Evolutionary conservation across 1,140 invertebrate species (phyloP).

Genomic region (Drosophila kanapiae): DNA sequence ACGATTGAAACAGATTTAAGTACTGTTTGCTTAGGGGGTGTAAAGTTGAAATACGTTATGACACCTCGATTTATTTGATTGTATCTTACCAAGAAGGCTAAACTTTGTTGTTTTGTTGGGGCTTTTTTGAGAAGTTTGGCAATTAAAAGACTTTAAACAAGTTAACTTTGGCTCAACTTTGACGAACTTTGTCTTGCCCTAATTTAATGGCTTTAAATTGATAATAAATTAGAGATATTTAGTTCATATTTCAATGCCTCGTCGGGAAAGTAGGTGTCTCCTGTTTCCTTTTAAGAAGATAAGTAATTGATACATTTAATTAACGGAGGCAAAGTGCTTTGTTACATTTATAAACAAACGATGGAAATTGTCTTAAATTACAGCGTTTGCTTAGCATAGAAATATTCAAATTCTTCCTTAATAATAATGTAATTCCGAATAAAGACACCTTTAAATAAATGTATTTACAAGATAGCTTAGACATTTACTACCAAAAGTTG

Average conservation of each 20-base stretch:
- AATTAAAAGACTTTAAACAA: background rate
- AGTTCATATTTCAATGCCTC: background rate
- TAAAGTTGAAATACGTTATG: background rate
- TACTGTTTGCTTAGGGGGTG: background rate
- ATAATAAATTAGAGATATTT: background rate
- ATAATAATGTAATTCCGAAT: background rate
- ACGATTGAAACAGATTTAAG: slow-evolving; percentile 12
- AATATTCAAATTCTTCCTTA: background rate
- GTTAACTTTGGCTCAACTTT: background rate
- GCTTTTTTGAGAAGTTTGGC: no score
- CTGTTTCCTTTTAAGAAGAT: background rate
- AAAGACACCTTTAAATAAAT: background rate
- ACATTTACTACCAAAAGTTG: background rate
- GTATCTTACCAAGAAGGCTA: background rate
- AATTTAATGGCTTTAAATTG: background rate
- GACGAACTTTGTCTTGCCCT: background rate
- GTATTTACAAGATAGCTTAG: background rate
- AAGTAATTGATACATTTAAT: background rate
- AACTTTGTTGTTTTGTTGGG: no score
- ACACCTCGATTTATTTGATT: background rate
- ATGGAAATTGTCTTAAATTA: background rate
- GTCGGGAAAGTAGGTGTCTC: background rate
- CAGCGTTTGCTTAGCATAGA: background rate
- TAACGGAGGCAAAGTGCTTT: background rate
- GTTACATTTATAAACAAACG: background rate